phyloP scores from a whole-genome alignment of 1,140 invertebrate genomes.

The Zaprionus taronus region DNA sequence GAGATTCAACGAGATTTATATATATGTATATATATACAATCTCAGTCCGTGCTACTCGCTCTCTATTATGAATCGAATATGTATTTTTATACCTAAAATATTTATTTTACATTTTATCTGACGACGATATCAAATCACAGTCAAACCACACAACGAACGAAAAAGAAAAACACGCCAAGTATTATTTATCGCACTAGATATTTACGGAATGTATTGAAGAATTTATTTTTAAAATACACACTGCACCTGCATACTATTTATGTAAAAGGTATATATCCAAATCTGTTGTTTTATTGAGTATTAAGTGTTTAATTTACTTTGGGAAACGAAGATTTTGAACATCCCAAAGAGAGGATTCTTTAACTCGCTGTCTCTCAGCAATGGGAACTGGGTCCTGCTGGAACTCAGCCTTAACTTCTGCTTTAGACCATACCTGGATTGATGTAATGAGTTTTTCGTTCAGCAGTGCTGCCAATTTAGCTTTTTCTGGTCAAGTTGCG shows the following conservation, averaged over 20 bases:
- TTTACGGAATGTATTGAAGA: constrained; percentile 48
- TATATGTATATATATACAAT: neutral
- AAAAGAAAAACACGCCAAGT: constrained; percentile 62
- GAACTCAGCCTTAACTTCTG: no score
- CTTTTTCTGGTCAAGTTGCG: no score
- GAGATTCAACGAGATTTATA: constrained; percentile 2
- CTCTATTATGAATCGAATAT: constrained; percentile 61
- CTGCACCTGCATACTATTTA: constrained; percentile 61
- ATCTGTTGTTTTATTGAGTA: constrained; percentile 9
- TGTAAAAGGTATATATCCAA: constrained; percentile 28
- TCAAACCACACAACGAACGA: constrained; percentile 40
- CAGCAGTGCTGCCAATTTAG: neutral
- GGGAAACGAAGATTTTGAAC: no score
- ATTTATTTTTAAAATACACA: constrained; percentile 52
- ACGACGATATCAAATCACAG: constrained; percentile 33
- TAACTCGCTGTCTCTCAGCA: no score
- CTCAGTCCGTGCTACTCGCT: constrained; percentile 12
- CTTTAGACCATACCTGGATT: no score
- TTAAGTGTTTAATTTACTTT: no score
- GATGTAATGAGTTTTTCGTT: no score
- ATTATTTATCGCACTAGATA: constrained; percentile 73
- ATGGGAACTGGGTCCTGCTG: no score
- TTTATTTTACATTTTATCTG: constrained; percentile 67
- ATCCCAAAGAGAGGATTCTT: no score
- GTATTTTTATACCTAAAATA: constrained; percentile 66